Conservation (phyloP, 2,797 vertebrate species). For the Chromis chromis region DNA sequence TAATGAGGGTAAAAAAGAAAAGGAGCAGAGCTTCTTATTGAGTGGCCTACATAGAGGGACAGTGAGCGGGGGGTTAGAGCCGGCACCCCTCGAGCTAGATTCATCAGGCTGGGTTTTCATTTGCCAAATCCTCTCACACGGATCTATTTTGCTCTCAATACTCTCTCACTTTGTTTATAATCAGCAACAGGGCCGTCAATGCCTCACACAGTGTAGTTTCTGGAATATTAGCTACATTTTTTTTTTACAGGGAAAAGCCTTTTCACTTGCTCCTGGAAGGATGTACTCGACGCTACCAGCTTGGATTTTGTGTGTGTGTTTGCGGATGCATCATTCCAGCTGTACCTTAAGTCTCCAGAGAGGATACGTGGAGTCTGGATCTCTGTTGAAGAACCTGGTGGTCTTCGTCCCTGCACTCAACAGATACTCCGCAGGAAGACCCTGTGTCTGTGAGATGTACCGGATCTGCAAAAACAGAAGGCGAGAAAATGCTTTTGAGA, state of each 20-base stretch:
- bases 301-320: conserved; percentile 5
- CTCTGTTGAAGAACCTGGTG: conserved; percentile 99
- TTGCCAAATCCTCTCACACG: conserved; percentile 61
- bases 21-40: conserved; percentile 44
- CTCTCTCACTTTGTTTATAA: conserved; percentile 55
- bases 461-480: conserved; percentile 90
- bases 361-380: conserved; percentile 96
- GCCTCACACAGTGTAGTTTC: conserved; percentile 27
- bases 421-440: conserved; percentile 97
- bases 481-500: conserved; percentile 21
- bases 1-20: conserved; percentile 23
- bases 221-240: conserved; percentile 26
- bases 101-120: conserved; percentile 49
- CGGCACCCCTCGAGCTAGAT: conserved; percentile 39
- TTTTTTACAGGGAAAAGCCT: neutral
- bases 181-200: neutral
- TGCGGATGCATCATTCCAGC: conserved; percentile 16
- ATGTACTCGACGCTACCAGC: neutral
- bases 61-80: conserved; percentile 22
- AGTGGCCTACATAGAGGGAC: conserved; percentile 50
- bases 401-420: conserved; percentile 99
- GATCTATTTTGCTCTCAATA: conserved; percentile 70
- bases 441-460: conserved; percentile 99
- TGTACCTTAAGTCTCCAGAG: conserved; percentile 98
- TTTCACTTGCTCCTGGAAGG: neutral